A percentile compares a stretch with the other conserved stretches of the same genome.
phyloP scores from a whole-genome alignment of 2,113 vertebrate genomes.

The Nibea albiflora region DNA sequence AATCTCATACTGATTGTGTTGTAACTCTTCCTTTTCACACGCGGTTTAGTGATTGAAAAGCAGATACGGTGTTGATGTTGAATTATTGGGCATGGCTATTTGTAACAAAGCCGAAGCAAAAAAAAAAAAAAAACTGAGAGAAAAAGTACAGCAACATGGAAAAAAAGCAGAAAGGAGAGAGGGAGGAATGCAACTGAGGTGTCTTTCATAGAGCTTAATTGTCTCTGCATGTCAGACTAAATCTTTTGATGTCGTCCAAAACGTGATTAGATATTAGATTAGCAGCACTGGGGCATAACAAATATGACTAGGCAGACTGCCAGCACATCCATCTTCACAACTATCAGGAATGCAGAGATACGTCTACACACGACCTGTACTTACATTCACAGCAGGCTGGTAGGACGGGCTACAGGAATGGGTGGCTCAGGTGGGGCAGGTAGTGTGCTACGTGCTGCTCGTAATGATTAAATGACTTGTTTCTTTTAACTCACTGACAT shows the following conservation, averaged over 20 bases:
- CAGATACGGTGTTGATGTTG: not conserved
- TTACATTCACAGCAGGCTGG: not conserved
- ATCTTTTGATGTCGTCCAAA: conserved; percentile 71
- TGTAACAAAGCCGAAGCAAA: not conserved
- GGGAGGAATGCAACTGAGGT: conserved; percentile 46
- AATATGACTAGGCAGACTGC: conserved; percentile 73
- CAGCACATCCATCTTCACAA: conserved; percentile 77
- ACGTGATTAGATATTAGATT: conserved; percentile 73
- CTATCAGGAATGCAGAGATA: conserved; percentile 72
- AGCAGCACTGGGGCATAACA: conserved; percentile 74
- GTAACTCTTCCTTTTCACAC: not conserved
- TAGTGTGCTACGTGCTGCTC: not conserved
- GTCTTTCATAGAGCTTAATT: conserved; percentile 60
- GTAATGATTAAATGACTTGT: not conserved
- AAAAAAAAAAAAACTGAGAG: not conserved
- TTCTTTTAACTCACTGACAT: not conserved
- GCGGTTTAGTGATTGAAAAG: conserved; percentile 5
- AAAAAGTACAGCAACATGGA: not conserved
- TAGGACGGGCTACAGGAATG: conserved; percentile 5
- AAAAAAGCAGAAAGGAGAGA: conserved; percentile 43
- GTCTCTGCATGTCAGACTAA: conserved; percentile 53
- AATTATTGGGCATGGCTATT: not conserved
- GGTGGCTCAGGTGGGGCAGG: conserved; percentile 8
- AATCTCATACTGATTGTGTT: not conserved
- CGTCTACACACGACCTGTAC: conserved; percentile 54